Evolutionary conservation across 2,113 vertebrate genomes (phyloP), one percentile per base, ranked within the genome.

Genomic region (Cygnus buccinator): DNA sequence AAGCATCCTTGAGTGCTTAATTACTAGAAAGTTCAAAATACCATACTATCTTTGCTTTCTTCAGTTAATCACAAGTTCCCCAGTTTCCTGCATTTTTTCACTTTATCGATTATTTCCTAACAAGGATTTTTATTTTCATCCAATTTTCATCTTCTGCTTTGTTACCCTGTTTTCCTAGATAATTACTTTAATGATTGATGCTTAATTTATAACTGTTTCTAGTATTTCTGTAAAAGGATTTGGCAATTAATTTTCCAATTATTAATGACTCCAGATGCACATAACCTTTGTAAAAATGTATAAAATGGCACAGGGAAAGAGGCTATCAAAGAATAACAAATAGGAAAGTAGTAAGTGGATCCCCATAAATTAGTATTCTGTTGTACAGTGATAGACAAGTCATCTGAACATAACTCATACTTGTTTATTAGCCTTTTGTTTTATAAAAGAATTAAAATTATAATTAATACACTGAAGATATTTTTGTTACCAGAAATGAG

Each of bases 201-300:
- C 14, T 90, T 97, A 96, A 95, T 97, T 97, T 97, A 95, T 95
- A 97, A 92, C 58, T 86, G 74, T 89, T 97, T 89, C 22, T 58
- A 87, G 28, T 78, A 94, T 97, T 96, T 97, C 89, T 87, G 72
- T 85, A 96, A 95, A 95, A 87, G 65, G 73, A 84, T 80, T 73
- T 97, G 37, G 35, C 39, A 97, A 97, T 96, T 97, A 94, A 96
- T 98, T 88, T 96, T 90, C 39, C 80, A 86, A 86, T 97, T 97
- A 96, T 95, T 97, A 96, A 97, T 97, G 74, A 91, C 57, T 78
- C 26, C 78, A 54, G 62, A 94, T 94, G 54, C 76, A 79, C 95
- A 81, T 73, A 97, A 90, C 39, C 35, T 96, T 97, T 96, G 97
- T 97, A 96, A 96, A 96, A 97, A 96, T 17, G 35, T 95, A 59